Evolutionary conservation across 2,113 vertebrate species (phyloP).

Genomic region (Pardalotus punctatus): DNA sequence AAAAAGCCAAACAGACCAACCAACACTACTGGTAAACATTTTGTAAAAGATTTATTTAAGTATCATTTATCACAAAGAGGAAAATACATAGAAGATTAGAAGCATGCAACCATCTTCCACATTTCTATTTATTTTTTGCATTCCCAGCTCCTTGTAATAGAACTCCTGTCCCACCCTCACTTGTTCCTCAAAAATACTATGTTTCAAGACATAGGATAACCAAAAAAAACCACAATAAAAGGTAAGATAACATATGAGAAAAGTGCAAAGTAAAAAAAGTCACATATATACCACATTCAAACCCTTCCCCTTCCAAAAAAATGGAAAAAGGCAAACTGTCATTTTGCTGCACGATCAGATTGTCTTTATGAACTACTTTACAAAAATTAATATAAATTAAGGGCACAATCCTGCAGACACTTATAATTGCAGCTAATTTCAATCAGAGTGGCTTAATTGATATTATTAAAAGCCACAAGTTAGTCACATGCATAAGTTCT

Average conservation of each 20-base stretch:
- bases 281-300: constrained; percentile 50
- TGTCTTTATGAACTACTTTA: constrained; percentile 70
- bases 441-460: neutral
- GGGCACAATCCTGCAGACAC: constrained; percentile 38
- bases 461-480: constrained; percentile 51
- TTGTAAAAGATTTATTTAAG: constrained; percentile 81
- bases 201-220: constrained; percentile 56
- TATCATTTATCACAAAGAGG: constrained; percentile 75
- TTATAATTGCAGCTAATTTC: constrained; percentile 5
- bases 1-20: neutral
- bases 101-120: constrained; percentile 70
- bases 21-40: neutral
- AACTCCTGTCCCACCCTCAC: constrained; percentile 23
- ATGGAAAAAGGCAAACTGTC: constrained; percentile 62
- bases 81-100: constrained; percentile 72
- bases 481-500: constrained; percentile 40
- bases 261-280: constrained; percentile 72
- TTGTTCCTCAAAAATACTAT: constrained; percentile 45
- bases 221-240: constrained; percentile 38
- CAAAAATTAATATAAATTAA: constrained; percentile 63
- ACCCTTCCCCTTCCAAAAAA: neutral
- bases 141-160: constrained; percentile 29
- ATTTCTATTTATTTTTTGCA: constrained; percentile 21
- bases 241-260: constrained; percentile 62
- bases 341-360: constrained; percentile 64